Evolutionary conservation across 2,113 vertebrate species (phyloP).

Genomic region (Oreocharis arfaki): DNA sequence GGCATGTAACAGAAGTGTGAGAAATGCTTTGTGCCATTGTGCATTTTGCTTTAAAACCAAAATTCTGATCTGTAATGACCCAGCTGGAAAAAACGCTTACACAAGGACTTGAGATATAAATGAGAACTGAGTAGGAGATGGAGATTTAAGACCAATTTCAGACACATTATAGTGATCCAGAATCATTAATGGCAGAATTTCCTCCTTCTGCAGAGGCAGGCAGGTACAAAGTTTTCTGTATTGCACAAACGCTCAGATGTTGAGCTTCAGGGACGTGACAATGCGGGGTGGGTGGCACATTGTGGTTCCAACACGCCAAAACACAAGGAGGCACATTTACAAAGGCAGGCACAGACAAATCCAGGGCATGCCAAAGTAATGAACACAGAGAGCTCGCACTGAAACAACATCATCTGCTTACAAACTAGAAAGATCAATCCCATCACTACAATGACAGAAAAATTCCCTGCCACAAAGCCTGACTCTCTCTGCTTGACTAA

Average conservation of each 20-base stretch:
- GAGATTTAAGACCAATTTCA: background rate
- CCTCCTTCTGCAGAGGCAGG: background rate
- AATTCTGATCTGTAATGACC: background rate
- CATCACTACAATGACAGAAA: background rate
- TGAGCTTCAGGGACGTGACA: background rate
- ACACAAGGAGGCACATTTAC: background rate
- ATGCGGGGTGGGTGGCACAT: background rate
- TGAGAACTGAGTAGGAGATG: background rate
- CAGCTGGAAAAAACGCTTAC: rapidly evolving
- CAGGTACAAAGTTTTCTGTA: background rate
- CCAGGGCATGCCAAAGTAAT: background rate
- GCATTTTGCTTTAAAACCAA: background rate
- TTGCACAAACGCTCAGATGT: rapidly evolving
- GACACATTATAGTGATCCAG: background rate
- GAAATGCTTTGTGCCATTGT: background rate
- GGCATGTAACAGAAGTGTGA: background rate
- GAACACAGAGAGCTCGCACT: rapidly evolving
- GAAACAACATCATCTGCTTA: background rate
- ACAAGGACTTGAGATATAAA: background rate
- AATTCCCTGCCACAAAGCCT: background rate
- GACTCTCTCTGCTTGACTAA: background rate
- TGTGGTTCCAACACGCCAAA: rapidly evolving
- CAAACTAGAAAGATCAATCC: background rate
- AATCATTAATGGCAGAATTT: background rate
- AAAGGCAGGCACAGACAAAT: background rate